These are phyloP conservation scores for Megathymus violae DNA, from an alignment of 1,140 invertebrate species.

Conservation along the genomic window DNA sequence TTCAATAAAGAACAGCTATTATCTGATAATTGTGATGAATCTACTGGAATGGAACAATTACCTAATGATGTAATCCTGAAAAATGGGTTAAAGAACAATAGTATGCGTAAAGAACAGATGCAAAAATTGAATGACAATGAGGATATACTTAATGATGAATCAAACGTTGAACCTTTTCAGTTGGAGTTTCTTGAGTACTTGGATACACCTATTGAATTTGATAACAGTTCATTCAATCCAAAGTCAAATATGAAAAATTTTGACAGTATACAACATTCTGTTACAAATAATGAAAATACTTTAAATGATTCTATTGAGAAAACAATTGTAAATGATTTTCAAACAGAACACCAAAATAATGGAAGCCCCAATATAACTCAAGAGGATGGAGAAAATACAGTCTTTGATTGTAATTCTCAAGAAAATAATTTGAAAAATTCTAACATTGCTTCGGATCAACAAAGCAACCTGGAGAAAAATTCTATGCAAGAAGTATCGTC, in stretches of 20 bases:
- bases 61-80: too few relatives aligned
- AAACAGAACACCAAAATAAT: not conserved
- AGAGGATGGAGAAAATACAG: not conserved
- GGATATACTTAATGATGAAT: conserved; percentile 1
- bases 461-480: conserved; percentile 8
- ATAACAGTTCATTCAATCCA: conserved; percentile 5
- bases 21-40: not conserved
- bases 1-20: not conserved
- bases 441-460: conserved; percentile 22
- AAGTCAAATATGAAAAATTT: conserved; percentile 15
- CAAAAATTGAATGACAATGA: not conserved
- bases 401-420: conserved; percentile 14
- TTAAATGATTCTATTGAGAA: not conserved
- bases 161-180: not conserved
- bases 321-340: conserved; percentile 14
- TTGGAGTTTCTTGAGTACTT: conserved; percentile 17
- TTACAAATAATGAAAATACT: too few relatives aligned
- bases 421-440: conserved; percentile 25
- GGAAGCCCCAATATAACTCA: not conserved
- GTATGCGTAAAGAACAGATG: not conserved
- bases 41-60: too few relatives aligned
- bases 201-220: conserved; percentile 18
- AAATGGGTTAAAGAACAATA: not conserved
- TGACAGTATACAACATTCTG: conserved; percentile 7
- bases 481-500: not conserved